A percentile compares a stretch with the other conserved stretches of the same genome.
phyloP scores from a whole-genome alignment of 2,888 invertebrate species.

The Acholoe squamosa region DNA sequence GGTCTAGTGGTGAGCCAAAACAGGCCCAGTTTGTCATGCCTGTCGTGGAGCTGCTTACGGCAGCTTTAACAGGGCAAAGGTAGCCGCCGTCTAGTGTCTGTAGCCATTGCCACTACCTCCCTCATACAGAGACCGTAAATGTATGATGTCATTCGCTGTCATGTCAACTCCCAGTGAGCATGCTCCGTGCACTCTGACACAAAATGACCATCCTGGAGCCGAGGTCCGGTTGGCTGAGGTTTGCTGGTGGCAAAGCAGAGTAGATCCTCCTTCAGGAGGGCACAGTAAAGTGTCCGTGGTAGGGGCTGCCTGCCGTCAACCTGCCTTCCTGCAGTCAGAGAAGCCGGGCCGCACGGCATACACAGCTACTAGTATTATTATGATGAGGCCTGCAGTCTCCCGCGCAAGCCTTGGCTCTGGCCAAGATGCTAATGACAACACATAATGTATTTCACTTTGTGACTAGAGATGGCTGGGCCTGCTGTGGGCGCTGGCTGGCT shows the following conservation, averaged over 20 bases:
- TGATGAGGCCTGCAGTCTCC: slow-evolving; percentile 58
- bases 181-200: slow-evolving; percentile 60
- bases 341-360: slow-evolving; percentile 34
- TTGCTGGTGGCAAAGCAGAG: not conserved
- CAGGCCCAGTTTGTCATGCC: slow-evolving; percentile 26
- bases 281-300: slow-evolving; percentile 26
- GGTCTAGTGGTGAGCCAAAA: slow-evolving; percentile 16
- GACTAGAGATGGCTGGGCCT: slow-evolving; percentile 22
- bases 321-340: not conserved
- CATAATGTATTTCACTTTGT: slow-evolving; percentile 63
- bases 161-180: slow-evolving; percentile 57
- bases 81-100: slow-evolving; percentile 7
- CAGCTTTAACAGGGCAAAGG: not conserved
- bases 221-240: not conserved
- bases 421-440: slow-evolving; percentile 58
- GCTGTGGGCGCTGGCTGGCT: slow-evolving; percentile 15
- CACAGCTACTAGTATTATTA: slow-evolving; percentile 53
- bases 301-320: slow-evolving; percentile 23
- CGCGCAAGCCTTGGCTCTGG: slow-evolving; percentile 37
- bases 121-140: slow-evolving; percentile 48
- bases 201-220: slow-evolving; percentile 54
- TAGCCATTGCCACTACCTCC: slow-evolving; percentile 50
- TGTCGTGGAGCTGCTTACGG: not conserved
- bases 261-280: slow-evolving; percentile 30
- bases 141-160: slow-evolving; percentile 63